Base-by-base conservation (phyloP, 2,113 vertebrate species). In the Pyrgilauda ruficollis region DNA sequence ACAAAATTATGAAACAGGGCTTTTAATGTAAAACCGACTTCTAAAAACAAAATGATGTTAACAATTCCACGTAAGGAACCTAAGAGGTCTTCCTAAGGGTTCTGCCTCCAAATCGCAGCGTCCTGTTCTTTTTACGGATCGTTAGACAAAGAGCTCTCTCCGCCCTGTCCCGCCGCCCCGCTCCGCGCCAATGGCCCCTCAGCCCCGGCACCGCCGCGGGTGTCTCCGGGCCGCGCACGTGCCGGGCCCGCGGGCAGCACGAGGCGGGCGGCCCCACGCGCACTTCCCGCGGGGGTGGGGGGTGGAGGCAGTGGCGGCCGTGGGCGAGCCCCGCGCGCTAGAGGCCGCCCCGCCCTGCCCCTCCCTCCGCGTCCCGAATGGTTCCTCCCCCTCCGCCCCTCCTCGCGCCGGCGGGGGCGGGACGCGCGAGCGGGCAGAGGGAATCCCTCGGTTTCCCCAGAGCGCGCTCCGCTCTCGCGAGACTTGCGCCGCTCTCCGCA, bases 131-230 rank as follows among this genome's bases (percentile, higher is more conserved):
- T 59, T 58, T 7, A 56, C 13, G 43, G 11, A 1, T 21, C 8
- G 11, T 39, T 3, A 10, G 63, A 15, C 18, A 4, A 2, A 9
- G 26, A 4, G 27, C 0, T 22, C 63, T 8, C 13, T 1, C 37
- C 33, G 53, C 37, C 21, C 27, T 1, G 37, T 18, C 12, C 15
- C 21, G 4, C 20, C 3, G 10, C 20, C 28, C 28, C 2, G n/a
- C 41, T 1, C 33, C 7, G n/a, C n/a, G 6, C 30, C 43, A 3
- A 0, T 3, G 16, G 12, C 1, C 26, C 49, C 82, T 44, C 49
- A 11, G 41, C 33, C 18, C 47, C 26, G 14, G 4, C 33, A 1
- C 11, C 9, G 2, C 67, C 37, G 16, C 49, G 15, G 6, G 4
- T 2, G 8, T 7, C 50, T 4, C 23, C 9, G 15, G 14, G 63